Percentiles rank a stretch among this genome's conserved stretches.
phyloP scores from a whole-genome alignment of 2,888 invertebrate species.

The Apotomis capreana region DNA sequence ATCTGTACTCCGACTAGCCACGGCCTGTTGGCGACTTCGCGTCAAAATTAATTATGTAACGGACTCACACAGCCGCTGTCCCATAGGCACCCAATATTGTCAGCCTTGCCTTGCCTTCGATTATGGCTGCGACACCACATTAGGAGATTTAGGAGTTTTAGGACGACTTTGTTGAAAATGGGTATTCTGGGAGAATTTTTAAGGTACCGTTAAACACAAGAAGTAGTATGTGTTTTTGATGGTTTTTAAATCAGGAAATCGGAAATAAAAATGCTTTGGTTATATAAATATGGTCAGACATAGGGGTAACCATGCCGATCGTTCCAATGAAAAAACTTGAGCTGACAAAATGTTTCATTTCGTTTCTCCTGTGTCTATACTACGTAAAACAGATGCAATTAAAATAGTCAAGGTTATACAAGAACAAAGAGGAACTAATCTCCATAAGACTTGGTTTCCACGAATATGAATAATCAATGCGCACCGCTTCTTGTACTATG shows the following conservation, averaged over 20 bases:
- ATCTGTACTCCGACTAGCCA: constrained; percentile 6
- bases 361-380: no score
- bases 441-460: no score
- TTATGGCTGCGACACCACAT: background rate
- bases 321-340: no score
- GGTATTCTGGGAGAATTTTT: background rate
- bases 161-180: constrained; percentile 8
- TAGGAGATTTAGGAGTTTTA: constrained; percentile 12
- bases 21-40: constrained; percentile 3
- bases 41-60: constrained; percentile 28
- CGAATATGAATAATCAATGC: no score
- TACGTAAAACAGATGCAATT: no score
- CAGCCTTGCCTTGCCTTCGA: constrained; percentile 11
- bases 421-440: no score
- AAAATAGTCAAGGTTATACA: no score
- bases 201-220: background rate
- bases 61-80: constrained; percentile 3
- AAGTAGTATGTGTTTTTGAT: background rate
- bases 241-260: background rate
- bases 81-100: constrained; percentile 7
- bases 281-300: background rate
- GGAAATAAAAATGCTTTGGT: background rate
- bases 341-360: no score
- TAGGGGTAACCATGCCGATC: no score
- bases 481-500: no score